Percentiles rank a stretch among this genome's conserved stretches.
Evolutionary conservation across 1,140 invertebrate genomes (phyloP).

Genomic region (Ruditapes philippinarum): DNA sequence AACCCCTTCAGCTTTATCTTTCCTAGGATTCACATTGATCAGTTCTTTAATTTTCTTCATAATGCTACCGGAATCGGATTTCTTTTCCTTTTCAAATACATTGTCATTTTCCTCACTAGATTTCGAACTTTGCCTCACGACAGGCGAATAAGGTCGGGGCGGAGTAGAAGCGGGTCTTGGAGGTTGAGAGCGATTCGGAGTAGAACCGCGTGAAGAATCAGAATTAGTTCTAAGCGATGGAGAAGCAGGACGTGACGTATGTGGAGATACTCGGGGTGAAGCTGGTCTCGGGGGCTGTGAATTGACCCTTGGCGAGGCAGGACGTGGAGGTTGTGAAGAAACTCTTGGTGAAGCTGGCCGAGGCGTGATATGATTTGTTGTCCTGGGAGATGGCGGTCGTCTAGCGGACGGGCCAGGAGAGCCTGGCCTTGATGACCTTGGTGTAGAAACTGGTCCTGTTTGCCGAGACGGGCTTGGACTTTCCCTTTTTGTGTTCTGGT

Average conservation of each 20-base stretch:
- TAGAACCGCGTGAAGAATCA: slow-evolving; percentile 56
- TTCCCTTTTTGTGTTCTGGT: background rate
- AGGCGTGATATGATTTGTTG: background rate
- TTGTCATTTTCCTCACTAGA: slow-evolving; percentile 62
- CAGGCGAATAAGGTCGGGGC: slow-evolving; percentile 67
- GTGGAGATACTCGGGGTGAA: background rate
- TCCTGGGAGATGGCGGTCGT: slow-evolving; percentile 45
- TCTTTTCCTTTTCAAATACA: slow-evolving; percentile 62
- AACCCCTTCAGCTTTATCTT: slow-evolving; percentile 69
- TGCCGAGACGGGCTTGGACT: background rate
- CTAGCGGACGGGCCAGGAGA: slow-evolving; percentile 20
- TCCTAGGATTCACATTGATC: slow-evolving; percentile 77
- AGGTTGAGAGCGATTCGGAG: slow-evolving; percentile 58
- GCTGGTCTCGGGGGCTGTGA: slow-evolving; percentile 35
- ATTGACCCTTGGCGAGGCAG: background rate
- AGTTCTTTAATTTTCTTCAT: slow-evolving; percentile 83
- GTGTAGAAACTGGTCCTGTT: background rate
- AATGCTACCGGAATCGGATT: slow-evolving; percentile 71
- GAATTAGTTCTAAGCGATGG: slow-evolving; percentile 30
- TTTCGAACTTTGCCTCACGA: slow-evolving; percentile 52
- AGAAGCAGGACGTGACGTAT: slow-evolving; percentile 53
- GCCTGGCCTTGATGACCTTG: slow-evolving; percentile 23
- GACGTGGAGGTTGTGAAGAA: background rate
- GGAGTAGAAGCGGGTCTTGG: slow-evolving; percentile 70
- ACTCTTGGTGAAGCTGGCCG: slow-evolving; percentile 25